Evolutionary conservation across 2,113 vertebrate species (phyloP).

Genomic region (Corapipo altera): DNA sequence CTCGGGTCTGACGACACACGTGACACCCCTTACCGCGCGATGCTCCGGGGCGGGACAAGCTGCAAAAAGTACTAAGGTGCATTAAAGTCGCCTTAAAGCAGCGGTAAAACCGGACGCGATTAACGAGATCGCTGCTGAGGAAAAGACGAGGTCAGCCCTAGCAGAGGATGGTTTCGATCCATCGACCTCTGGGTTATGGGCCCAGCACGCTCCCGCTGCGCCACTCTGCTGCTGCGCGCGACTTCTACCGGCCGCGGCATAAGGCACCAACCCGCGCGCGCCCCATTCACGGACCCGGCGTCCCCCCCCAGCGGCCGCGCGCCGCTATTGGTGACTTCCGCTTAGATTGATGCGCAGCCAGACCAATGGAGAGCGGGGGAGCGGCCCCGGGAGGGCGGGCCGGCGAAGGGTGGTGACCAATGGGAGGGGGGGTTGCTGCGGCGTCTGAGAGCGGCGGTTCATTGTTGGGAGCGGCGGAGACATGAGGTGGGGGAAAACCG

Average conservation of each 20-base stretch:
- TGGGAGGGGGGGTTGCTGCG: neutral
- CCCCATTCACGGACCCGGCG: neutral
- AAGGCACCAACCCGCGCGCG: no score
- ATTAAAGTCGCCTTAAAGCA: no score
- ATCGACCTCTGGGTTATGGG: conserved; percentile 35
- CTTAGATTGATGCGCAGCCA: accelerated
- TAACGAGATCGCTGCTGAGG: no score
- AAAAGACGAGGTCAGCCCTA: neutral
- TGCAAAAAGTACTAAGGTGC: accelerated
- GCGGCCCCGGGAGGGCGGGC: accelerated
- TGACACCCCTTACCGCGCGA: neutral
- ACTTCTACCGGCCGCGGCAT: no score
- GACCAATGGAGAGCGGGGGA: accelerated
- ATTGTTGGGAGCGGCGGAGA: neutral
- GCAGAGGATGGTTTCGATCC: conserved; percentile 34
- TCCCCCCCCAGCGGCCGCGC: neutral
- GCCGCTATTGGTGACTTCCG: neutral
- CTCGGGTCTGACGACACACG: neutral
- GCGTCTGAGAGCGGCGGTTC: neutral
- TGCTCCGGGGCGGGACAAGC: neutral
- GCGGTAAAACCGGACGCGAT: no score
- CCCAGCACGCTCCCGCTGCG: conserved; percentile 37
- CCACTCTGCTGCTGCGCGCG: conserved; percentile 12
- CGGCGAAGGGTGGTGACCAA: neutral
- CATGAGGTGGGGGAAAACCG: neutral